A percentile compares a stretch with the other conserved stretches of the same genome.
phyloP scores from a whole-genome alignment of 2,888 invertebrate species.

The Lapara coniferarum region DNA sequence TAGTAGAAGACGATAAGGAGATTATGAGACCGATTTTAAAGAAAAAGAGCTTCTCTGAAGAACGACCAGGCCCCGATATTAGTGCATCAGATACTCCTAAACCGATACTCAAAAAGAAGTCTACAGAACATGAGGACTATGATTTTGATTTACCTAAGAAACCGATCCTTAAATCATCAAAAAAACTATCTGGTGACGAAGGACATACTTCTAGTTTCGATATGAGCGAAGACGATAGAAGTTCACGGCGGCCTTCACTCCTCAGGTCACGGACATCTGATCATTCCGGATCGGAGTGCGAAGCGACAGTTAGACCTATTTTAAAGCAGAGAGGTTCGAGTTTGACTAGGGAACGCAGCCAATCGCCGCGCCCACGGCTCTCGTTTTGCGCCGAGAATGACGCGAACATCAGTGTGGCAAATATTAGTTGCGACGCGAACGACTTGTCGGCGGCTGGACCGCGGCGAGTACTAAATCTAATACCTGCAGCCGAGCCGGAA shows the following conservation, averaged over 20 bases:
- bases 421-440: conserved; percentile 75
- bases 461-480: conserved; percentile 71
- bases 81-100: conserved; percentile 81
- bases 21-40: conserved; percentile 90
- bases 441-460: conserved; percentile 79
- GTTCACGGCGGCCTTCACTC: conserved; percentile 83
- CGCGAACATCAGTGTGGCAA: conserved; percentile 74
- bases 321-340: conserved; percentile 85
- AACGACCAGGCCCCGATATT: conserved; percentile 82
- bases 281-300: conserved; percentile 82
- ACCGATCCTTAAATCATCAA: conserved; percentile 90
- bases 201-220: conserved; percentile 81
- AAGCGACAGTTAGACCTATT: conserved; percentile 85
- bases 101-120: conserved; percentile 95
- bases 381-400: conserved; percentile 84
- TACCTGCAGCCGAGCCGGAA: conserved; percentile 63
- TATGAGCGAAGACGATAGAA: conserved; percentile 80
- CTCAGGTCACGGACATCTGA: conserved; percentile 81
- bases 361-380: conserved; percentile 86
- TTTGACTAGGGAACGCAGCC: conserved; percentile 84
- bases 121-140: conserved; percentile 89
- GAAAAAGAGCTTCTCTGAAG: conserved; percentile 90
- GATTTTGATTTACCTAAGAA: conserved; percentile 88
- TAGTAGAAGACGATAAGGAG: conserved; percentile 83
- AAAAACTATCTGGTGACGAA: conserved; percentile 87